Conservation (phyloP, 1,140 invertebrate species). For the Zeugodacus cucurbitae region DNA sequence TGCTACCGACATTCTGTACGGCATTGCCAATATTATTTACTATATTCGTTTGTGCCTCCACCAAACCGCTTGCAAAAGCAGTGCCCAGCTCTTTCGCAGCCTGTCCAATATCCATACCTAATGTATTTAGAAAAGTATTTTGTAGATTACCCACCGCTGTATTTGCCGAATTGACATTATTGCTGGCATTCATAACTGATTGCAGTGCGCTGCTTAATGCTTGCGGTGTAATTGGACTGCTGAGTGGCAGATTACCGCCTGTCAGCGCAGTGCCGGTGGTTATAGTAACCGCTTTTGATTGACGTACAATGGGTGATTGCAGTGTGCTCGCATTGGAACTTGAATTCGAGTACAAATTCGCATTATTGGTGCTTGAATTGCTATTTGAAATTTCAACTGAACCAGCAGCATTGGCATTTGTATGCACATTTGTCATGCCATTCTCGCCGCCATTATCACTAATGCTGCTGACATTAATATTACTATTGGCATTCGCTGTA, state of each 20-base stretch:
- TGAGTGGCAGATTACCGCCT: conserved; percentile 17
- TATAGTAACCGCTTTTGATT: conserved; percentile 13
- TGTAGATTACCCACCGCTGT: conserved; percentile 38
- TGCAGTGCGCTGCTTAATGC: conserved; percentile 43
- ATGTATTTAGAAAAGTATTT: conserved; percentile 40
- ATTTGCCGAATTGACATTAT: not conserved
- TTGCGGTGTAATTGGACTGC: conserved; percentile 41
- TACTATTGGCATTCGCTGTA: not conserved
- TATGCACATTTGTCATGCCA: not conserved
- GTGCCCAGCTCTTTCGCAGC: conserved; percentile 30
- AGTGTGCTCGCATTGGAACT: conserved; percentile 42
- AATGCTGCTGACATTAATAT: conserved; percentile 10
- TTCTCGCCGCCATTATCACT: not conserved
- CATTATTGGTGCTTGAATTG: conserved; percentile 7
- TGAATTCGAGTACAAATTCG: conserved; percentile 36
- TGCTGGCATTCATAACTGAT: conserved; percentile 38
- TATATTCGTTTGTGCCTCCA: conserved; percentile 16
- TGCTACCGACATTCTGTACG: not conserved
- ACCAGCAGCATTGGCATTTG: not conserved
- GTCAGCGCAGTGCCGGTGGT: not conserved
- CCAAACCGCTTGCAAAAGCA: not conserved
- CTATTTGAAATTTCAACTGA: not conserved
- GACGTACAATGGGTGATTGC: conserved; percentile 1
- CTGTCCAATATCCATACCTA: conserved; percentile 40
- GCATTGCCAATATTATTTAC: conserved; percentile 35